Evolutionary conservation across 2,888 invertebrate species (phyloP), one percentile per base, ranked within the genome.

Genomic region (Cryptus viduatorius): DNA sequence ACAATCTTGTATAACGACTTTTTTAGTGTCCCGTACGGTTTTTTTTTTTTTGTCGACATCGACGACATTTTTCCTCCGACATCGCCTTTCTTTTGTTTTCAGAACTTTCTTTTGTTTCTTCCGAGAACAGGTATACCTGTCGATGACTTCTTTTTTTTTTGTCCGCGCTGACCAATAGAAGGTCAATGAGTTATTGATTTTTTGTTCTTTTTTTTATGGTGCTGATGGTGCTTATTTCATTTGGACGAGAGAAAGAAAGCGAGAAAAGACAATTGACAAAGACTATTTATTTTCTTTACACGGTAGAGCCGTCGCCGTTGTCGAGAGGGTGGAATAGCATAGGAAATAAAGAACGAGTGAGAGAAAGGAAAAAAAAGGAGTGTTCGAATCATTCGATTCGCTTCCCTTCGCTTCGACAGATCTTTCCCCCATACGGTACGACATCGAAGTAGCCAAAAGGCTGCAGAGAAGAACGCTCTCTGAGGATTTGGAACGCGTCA

Each of bases 231-330:
- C 79, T 82, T 59, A 67, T 82, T 85, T 85, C 71, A 79, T 85
- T 79, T 19, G 67, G 16, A 50, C 46, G 50, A 84, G 59, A 19
- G 71, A 72, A 48, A 75, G 64, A 81, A 68, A 44, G 78, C 69
- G 82, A 67, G 84, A 59, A 24, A 48, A 8, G 14, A 50, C 75
- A 79, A 79, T 82, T 84, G 71, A 76, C 75, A 65, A 79, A 68
- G 84, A 82, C 84, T 84, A 85, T 85, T 85, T 85, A 80, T 83
- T 85, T 85, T 85, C 83, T 83, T 85, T 85, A 75, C 73, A 69
- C 73, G 69, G n/a, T 48, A 65, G 46, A 79, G 46, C 44, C 44
- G 12, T 42, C 44, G 44, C 37, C 72, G n/a, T 50, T 53, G 46
- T 56, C 42, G 59, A 67, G 79, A 48, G 77, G 37, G 76, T 29